A percentile compares a stretch with the other conserved stretches of the same genome.
Evolutionary conservation across 92 coral and sea anemone species (phyloP).

Genomic region (Parazoanthus atlanticus): DNA sequence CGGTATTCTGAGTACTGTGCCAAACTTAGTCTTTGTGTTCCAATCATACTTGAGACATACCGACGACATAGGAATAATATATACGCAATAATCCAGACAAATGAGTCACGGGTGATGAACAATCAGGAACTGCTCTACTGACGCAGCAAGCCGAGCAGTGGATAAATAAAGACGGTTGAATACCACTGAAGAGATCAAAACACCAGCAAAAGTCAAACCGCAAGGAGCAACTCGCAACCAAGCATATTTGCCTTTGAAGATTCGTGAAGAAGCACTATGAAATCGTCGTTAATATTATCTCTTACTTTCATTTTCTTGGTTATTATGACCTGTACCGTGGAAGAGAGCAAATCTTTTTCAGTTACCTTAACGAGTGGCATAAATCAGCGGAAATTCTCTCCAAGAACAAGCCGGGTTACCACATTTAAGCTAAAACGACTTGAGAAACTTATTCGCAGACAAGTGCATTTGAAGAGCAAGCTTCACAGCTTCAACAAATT

Average conservation of each 20-base stretch:
- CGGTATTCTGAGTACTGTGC: not conserved
- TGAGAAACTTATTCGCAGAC: not conserved
- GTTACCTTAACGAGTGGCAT: not conserved
- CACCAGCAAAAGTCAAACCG: not conserved
- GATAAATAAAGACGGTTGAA: not conserved
- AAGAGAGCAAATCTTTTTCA: not conserved
- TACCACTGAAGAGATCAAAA: conserved; percentile 15
- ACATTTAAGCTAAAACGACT: not conserved
- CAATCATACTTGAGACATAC: conserved; percentile 7
- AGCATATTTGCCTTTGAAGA: not conserved
- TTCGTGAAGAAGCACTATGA: not conserved
- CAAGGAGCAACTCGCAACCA: not conserved
- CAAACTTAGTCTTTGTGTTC: not conserved
- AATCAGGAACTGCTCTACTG: conserved; percentile 2
- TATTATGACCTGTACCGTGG: conserved; percentile 4
- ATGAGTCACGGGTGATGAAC: conserved; percentile 3
- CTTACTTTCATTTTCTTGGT: not conserved
- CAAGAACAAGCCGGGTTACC: conserved; percentile 2
- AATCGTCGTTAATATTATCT: conserved; percentile 1
- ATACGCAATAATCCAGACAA: not conserved
- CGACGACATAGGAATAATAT: conserved; percentile 1
- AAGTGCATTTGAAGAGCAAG: not conserved
- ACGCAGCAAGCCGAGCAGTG: not conserved
- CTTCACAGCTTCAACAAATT: conserved; percentile 27
- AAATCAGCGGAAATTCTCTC: not conserved